These are phyloP conservation scores for Salvator merianae DNA, from an alignment of 2,113 vertebrate species.

Conservation along the genomic window DNA sequence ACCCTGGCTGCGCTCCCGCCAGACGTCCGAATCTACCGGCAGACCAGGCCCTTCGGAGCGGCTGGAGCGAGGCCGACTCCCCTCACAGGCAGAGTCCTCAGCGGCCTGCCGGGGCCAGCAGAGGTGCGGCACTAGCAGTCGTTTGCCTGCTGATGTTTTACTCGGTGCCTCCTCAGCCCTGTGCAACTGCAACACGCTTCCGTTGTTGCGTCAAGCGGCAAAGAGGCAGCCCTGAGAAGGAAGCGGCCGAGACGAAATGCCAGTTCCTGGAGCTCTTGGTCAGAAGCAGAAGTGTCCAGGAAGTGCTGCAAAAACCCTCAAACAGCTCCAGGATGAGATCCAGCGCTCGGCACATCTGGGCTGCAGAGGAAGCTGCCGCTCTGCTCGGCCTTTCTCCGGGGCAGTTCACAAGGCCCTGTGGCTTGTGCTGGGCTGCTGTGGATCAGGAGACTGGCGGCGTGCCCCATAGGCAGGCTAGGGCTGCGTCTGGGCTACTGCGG, in stretches of 20 bases:
- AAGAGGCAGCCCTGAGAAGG: not conserved
- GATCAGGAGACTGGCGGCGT: too few relatives aligned
- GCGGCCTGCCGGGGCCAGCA: not conserved
- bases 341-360: not conserved
- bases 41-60: not conserved
- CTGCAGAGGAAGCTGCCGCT: not conserved
- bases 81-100: not conserved
- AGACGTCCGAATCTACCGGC: too few relatives aligned
- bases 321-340: not conserved
- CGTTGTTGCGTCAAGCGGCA: not conserved
- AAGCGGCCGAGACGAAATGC: not conserved
- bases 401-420: not conserved
- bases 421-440: not conserved
- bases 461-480: too few relatives aligned
- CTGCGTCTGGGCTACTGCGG: too few relatives aligned
- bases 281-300: slow-evolving; percentile 3
- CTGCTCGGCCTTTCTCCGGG: not conserved
- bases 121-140: not conserved
- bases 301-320: slow-evolving; percentile 12
- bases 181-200: slow-evolving; percentile 6
- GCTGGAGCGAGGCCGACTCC: not conserved
- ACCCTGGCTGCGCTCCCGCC: too few relatives aligned
- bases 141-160: slow-evolving; percentile 17
- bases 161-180: not conserved
- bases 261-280: not conserved